Percentiles rank a stretch among this genome's conserved stretches.
Conservation (phyloP, 2,797 vertebrate species). For the Tamandua tetradactyla region DNA sequence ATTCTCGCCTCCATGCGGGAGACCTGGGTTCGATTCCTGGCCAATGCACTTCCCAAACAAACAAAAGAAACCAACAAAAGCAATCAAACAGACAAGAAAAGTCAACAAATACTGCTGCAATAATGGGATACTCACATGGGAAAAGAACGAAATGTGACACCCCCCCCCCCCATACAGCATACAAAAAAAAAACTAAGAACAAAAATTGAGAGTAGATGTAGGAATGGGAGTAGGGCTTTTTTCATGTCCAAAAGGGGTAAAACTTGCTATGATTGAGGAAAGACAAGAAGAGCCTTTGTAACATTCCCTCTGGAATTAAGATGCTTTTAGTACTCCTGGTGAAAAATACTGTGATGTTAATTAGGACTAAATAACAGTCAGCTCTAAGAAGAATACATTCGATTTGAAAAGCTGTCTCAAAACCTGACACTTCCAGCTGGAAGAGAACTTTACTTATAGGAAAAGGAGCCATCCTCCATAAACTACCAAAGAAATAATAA, state of each 20-base stretch:
- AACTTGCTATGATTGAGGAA: background rate
- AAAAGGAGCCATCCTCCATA: background rate
- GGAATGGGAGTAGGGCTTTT: background rate
- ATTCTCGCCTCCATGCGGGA: too few relatives aligned
- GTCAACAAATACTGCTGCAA: too few relatives aligned
- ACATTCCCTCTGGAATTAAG: background rate
- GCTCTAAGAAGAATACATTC: background rate
- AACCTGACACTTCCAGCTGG: background rate
- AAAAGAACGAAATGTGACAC: too few relatives aligned
- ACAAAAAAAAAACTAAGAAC: too few relatives aligned
- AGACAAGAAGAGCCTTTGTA: background rate
- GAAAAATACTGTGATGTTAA: background rate
- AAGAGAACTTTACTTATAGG: background rate
- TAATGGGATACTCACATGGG: too few relatives aligned
- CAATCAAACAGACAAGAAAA: too few relatives aligned
- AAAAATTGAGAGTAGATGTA: background rate
- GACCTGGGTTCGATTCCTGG: too few relatives aligned
- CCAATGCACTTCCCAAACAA: too few relatives aligned
- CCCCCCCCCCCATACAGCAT: too few relatives aligned
- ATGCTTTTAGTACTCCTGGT: background rate
- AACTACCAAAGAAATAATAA: background rate
- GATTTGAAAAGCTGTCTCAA: background rate
- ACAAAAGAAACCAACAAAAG: too few relatives aligned
- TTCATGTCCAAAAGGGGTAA: background rate
- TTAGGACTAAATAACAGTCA: slow-evolving; percentile 7